Evolutionary conservation across 1,140 invertebrate genomes (phyloP), one percentile per base, ranked within the genome.

Genomic region (Diabrotica undecimpunctata): DNA sequence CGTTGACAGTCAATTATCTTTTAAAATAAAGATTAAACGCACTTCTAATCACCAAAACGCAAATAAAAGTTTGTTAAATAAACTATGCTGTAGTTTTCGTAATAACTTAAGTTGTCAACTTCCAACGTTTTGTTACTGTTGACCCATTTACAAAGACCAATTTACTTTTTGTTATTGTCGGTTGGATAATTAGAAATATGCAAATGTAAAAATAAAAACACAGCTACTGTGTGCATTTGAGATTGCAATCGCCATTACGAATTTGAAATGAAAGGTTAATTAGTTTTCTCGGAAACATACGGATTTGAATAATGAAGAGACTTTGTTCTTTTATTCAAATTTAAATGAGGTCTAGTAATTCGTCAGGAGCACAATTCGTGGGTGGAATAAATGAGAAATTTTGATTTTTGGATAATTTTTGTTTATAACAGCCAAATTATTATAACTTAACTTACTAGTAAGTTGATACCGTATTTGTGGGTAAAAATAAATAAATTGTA

Each of bases 221-320:
- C n/a, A 46, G 8, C 41, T 46, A 46, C 8, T 46, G 25, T 46
- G 41, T 46, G 41, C 41, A 46, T 8, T n/a, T 46, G 41, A 46
- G 41, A 46, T 46, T 46, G 41, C 41, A 2, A 46, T 46, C 41
- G 41, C 41, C n/a, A 46, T 46, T 46, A 46, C 6, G 41, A n/a
- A 46, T 46, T 46, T 46, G 41, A 46, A 46, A 46, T n/a, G 41
- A 46, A 46, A 46, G 41, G 41, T 46, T 46, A 46, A 46, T 46
- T 46, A 46, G 41, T 46, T 46, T 46, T 46, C 41, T 10, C n/a
- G n/a, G 6, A 46, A 46, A 46, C 6, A 46, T 46, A n/a, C 41
- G 41, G 41, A 46, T 46, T 46, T 46, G 41, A 46, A 46, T 46
- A 46, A 46, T 46, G 41, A n/a, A 46, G 41, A 46, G 41, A 46